A percentile compares a stretch with the other conserved stretches of the same genome.
phyloP scores from a whole-genome alignment of 2,797 vertebrate species.

The Microhierax caerulescens region DNA sequence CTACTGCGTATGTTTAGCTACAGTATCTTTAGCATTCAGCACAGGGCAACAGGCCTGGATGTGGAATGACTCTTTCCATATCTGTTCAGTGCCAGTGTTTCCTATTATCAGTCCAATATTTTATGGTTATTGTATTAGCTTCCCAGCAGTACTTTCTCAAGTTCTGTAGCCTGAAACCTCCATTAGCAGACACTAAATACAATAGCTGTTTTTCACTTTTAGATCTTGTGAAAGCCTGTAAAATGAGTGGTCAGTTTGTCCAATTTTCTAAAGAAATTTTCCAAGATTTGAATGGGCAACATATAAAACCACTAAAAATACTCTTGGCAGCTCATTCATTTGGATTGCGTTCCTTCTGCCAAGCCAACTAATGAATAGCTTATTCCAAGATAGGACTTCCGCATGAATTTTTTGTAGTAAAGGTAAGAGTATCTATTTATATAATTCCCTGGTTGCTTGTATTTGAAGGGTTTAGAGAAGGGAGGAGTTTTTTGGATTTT shows the following conservation, averaged over 20 bases:
- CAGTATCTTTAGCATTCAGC: background rate
- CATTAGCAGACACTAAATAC: slow-evolving; percentile 65
- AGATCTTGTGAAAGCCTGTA: slow-evolving; percentile 50
- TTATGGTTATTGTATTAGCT: slow-evolving; percentile 60
- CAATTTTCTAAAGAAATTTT: slow-evolving; percentile 66
- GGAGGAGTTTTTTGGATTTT: background rate
- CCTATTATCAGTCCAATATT: slow-evolving; percentile 63
- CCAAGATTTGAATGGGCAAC: slow-evolving; percentile 65
- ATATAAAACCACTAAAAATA: slow-evolving; percentile 70
- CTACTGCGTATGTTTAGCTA: slow-evolving; percentile 14
- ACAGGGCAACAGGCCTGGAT: slow-evolving; percentile 12
- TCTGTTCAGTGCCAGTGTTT: slow-evolving; percentile 58
- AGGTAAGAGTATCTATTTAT: slow-evolving; percentile 69
- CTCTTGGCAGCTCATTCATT: slow-evolving; percentile 53
- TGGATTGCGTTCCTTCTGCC: slow-evolving; percentile 50
- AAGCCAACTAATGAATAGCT: slow-evolving; percentile 68
- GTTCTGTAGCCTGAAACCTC: slow-evolving; percentile 58
- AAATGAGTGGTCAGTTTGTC: slow-evolving; percentile 64
- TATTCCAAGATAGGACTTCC: slow-evolving; percentile 71
- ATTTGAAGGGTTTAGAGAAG: background rate
- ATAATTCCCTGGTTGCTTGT: slow-evolving; percentile 32
- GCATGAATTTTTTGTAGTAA: slow-evolving; percentile 54
- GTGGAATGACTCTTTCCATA: slow-evolving; percentile 50
- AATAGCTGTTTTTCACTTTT: slow-evolving; percentile 63
- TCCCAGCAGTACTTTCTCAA: slow-evolving; percentile 58